phyloP scores from a whole-genome alignment of 2,113 vertebrate species.

The Apodemus speciosus region DNA sequence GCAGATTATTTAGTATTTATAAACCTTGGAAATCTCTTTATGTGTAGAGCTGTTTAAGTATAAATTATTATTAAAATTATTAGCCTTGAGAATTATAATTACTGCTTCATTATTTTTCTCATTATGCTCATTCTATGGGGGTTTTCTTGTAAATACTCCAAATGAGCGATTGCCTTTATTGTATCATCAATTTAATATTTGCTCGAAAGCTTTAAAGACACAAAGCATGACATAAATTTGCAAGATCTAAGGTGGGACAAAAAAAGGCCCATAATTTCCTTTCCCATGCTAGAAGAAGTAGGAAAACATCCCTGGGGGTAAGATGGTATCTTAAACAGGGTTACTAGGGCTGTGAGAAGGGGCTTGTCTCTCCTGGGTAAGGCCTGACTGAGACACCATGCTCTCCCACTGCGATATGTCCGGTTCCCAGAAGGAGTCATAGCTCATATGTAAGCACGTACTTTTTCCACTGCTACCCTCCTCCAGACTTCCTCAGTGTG shows the following conservation, averaged over 20 bases:
- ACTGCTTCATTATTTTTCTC: slow-evolving; percentile 76
- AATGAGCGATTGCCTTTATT: slow-evolving; percentile 71
- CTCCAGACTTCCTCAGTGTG: slow-evolving; percentile 14
- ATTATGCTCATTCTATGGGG: slow-evolving; percentile 75
- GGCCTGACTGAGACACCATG: background rate
- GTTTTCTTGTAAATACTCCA: slow-evolving; percentile 74
- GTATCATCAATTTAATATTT: slow-evolving; percentile 71
- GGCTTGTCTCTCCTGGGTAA: background rate
- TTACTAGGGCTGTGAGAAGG: background rate
- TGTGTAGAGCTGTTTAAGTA: slow-evolving; percentile 71
- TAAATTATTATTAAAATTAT: slow-evolving; percentile 79
- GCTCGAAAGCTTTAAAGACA: slow-evolving; percentile 71
- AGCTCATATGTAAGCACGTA: background rate
- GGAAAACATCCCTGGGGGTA: slow-evolving; percentile 22
- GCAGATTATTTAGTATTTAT: slow-evolving; percentile 61
- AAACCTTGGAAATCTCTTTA: slow-evolving; percentile 68
- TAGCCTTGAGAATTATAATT: slow-evolving; percentile 78
- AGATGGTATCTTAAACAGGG: background rate
- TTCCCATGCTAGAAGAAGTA: slow-evolving; percentile 41
- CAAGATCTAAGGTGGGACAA: slow-evolving; percentile 67
- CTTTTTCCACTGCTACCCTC: background rate
- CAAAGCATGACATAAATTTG: slow-evolving; percentile 63
- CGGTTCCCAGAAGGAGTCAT: background rate
- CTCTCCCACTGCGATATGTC: background rate
- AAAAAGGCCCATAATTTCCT: slow-evolving; percentile 54